Conservation (phyloP, 2,797 vertebrate species). For the Meda fulgida region DNA sequence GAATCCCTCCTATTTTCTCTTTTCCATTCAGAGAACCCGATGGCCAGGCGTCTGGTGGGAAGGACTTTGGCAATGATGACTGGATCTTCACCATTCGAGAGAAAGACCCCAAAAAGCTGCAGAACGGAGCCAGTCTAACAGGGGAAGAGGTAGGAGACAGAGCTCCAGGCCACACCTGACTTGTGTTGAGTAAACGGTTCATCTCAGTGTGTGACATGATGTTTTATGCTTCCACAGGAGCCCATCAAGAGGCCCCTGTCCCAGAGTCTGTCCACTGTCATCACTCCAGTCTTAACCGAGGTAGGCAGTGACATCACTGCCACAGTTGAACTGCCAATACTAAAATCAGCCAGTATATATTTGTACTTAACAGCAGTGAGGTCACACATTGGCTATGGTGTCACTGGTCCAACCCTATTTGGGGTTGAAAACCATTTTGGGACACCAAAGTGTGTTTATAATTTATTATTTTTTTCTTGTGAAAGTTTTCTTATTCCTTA, state of each 20-base stretch:
- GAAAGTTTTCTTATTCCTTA: background rate
- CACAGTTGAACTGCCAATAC: background rate
- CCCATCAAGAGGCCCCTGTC: constrained; percentile 92
- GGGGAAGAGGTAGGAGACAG: constrained; percentile 64
- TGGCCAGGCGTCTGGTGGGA: constrained; percentile 91
- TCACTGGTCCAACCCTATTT: background rate
- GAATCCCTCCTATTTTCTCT: background rate
- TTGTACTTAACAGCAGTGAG: background rate
- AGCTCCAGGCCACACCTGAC: background rate
- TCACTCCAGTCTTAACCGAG: constrained; percentile 93
- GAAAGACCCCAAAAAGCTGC: constrained; percentile 91
- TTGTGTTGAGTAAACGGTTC: background rate
- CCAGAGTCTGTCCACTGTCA: constrained; percentile 91
- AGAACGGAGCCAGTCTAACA: constrained; percentile 87
- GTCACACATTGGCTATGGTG: background rate
- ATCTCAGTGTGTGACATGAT: background rate
- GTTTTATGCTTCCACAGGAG: constrained; percentile 75
- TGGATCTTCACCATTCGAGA: constrained; percentile 98
- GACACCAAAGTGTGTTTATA: background rate
- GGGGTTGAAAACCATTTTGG: background rate
- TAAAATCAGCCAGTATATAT: background rate
- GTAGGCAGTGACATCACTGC: constrained; percentile 73
- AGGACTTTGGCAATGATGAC: constrained; percentile 86
- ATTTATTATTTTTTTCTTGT: background rate
- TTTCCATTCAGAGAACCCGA: constrained; percentile 86